Percentiles rank a stretch among this genome's conserved stretches.
phyloP scores from a whole-genome alignment of 2,797 vertebrate genomes.

The Cynopterus sphinx region DNA sequence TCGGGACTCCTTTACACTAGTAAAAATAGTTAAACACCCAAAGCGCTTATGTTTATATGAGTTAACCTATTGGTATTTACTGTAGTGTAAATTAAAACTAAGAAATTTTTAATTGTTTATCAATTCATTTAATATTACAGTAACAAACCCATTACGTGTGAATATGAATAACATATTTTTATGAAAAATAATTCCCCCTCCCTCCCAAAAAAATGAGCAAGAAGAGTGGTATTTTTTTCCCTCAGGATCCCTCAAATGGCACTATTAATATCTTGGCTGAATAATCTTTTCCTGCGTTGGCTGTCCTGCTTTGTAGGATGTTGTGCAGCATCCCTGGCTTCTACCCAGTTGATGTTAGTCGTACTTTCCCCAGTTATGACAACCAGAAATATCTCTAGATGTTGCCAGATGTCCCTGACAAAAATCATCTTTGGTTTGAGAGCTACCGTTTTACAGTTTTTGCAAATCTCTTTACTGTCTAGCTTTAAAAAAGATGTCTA shows the following conservation, averaged over 20 bases:
- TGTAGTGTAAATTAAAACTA: constrained; percentile 26
- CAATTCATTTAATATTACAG: constrained; percentile 18
- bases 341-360: not conserved
- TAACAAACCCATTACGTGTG: not conserved
- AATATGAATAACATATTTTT: constrained; percentile 21
- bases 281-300: not conserved
- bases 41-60: not conserved
- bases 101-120: not conserved
- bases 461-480: not conserved
- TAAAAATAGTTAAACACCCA: not conserved
- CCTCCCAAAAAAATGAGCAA: not conserved
- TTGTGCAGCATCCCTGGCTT: not conserved
- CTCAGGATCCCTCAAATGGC: not conserved
- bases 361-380: not conserved
- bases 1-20: not conserved
- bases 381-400: not conserved
- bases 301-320: not conserved
- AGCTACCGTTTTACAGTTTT: not conserved
- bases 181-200: not conserved
- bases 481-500: not conserved
- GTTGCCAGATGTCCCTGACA: not conserved
- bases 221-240: not conserved
- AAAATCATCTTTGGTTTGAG: not conserved
- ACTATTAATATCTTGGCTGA: not conserved
- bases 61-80: not conserved